Conservation (phyloP, 1,140 invertebrate species). For the Alviniconcha marisindica region DNA sequence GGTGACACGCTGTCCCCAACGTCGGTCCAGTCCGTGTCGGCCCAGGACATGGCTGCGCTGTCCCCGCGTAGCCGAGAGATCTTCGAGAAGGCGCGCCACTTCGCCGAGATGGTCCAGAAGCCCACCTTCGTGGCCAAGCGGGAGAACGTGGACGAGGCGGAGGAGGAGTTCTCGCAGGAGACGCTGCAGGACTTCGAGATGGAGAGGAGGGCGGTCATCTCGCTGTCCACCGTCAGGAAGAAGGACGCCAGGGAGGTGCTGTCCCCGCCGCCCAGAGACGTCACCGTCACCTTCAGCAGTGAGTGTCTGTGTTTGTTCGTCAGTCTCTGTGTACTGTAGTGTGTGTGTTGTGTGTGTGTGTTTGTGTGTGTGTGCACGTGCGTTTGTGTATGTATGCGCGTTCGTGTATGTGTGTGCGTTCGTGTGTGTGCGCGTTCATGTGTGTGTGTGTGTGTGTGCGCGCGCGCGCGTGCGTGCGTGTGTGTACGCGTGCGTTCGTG, state of each 20-base stretch:
- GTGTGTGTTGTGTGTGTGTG: background rate
- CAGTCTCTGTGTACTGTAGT: background rate
- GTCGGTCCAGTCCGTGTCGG: background rate
- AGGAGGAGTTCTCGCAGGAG: constrained; percentile 46
- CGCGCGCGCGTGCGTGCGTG: too few relatives aligned
- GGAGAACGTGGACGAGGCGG: constrained; percentile 23
- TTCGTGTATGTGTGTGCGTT: background rate
- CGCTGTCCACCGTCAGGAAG: constrained; percentile 49
- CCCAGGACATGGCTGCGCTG: constrained; percentile 7
- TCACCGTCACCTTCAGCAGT: background rate
- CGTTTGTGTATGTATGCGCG: background rate
- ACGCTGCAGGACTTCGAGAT: constrained; percentile 49
- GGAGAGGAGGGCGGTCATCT: constrained; percentile 55
- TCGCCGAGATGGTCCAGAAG: constrained; percentile 63
- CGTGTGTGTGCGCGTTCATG: background rate
- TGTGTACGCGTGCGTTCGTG: background rate
- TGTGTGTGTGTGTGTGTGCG: background rate
- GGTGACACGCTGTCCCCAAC: background rate
- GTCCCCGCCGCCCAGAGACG: background rate
- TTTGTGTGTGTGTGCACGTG: background rate
- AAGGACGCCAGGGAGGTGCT: constrained; percentile 25
- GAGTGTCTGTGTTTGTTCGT: background rate
- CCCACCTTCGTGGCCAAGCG: constrained; percentile 55
- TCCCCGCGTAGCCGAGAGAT: constrained; percentile 45
- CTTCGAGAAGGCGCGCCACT: constrained; percentile 55